These are phyloP conservation scores for Mesorhabditis spiculigera DNA, from an alignment of 2,888 invertebrate genomes.

Conservation along the genomic window DNA sequence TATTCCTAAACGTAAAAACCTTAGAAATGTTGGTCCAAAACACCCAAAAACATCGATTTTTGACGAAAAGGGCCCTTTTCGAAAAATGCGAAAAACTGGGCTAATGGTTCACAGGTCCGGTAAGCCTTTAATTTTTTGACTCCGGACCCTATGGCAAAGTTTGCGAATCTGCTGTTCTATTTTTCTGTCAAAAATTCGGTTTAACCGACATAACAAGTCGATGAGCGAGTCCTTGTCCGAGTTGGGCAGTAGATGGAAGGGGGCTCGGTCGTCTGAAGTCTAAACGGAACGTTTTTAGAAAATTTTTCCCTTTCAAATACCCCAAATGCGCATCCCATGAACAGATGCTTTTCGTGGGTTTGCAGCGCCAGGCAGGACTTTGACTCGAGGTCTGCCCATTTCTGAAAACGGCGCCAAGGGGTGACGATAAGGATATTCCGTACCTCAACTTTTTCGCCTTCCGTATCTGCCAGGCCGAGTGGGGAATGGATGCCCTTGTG, in stretches of 20 bases:
- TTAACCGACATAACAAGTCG: too few species aligned
- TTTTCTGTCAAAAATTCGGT: too few species aligned
- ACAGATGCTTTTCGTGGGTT: background rate
- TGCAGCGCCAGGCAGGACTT: background rate
- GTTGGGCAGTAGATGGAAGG: background rate
- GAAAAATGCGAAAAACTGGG: too few species aligned
- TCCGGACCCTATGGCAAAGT: too few species aligned
- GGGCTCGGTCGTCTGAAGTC: background rate
- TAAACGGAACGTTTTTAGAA: background rate
- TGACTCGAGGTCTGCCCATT: background rate
- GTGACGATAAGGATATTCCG: background rate
- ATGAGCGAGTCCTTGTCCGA: background rate
- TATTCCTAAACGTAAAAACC: too few species aligned
- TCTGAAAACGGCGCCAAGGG: background rate
- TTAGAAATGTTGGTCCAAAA: too few species aligned
- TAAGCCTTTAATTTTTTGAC: too few species aligned
- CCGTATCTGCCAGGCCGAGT: background rate
- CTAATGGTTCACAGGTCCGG: too few species aligned
- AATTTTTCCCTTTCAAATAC: background rate
- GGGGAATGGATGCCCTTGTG: background rate
- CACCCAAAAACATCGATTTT: too few species aligned
- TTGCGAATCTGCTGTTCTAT: too few species aligned
- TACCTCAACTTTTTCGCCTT: constrained; percentile 1
- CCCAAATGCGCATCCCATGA: background rate
- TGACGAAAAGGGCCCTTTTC: too few species aligned